phyloP scores from a whole-genome alignment of 2,888 invertebrate species.

The Exocentrus adspersus region DNA sequence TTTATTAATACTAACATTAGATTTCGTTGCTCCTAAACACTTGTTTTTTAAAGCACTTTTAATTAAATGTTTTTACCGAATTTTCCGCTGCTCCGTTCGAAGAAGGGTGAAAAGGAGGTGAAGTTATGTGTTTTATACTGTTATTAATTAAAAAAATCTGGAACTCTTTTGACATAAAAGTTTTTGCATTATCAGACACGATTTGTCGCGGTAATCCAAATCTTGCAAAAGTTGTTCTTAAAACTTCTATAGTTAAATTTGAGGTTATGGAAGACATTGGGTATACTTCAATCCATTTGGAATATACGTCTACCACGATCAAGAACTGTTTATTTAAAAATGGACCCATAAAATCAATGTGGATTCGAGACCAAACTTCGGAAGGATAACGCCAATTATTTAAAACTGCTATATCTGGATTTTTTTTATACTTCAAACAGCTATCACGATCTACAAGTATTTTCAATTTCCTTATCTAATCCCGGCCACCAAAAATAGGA shows the following conservation, averaged over 20 bases:
- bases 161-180: constrained; percentile 46
- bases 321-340: constrained; percentile 38
- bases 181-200: constrained; percentile 47
- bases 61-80: constrained; percentile 23
- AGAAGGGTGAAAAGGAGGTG: constrained; percentile 29
- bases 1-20: constrained; percentile 3
- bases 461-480: no score
- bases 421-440: constrained; percentile 2
- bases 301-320: constrained; percentile 45
- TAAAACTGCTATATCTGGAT: constrained; percentile 1
- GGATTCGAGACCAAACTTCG: constrained; percentile 44
- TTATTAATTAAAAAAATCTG: constrained; percentile 22
- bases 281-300: constrained; percentile 44
- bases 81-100: constrained; percentile 38
- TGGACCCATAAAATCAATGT: constrained; percentile 47
- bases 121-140: constrained; percentile 24
- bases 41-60: constrained; percentile 29
- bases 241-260: constrained; percentile 33
- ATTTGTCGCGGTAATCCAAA: constrained; percentile 46
- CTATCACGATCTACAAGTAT: no score
- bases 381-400: constrained; percentile 42
- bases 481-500: no score
- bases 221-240: constrained; percentile 39
- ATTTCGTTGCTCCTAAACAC: background rate
- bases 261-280: constrained; percentile 36